These are phyloP conservation scores for Tangara arthus DNA, from an alignment of 2,797 vertebrate species.

Conservation along the genomic window DNA sequence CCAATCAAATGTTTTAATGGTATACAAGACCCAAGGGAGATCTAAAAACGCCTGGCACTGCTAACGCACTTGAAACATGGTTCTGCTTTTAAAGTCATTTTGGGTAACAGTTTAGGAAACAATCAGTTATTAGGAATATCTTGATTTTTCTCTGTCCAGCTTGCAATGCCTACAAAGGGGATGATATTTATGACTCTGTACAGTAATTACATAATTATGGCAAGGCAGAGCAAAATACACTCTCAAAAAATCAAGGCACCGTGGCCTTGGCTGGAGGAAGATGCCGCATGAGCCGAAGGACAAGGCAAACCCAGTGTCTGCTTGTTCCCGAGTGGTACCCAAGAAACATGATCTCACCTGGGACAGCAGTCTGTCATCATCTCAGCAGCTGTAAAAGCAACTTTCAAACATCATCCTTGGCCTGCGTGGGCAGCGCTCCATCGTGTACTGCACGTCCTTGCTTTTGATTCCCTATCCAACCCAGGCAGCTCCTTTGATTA, in stretches of 20 bases:
- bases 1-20: background rate
- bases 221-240: background rate
- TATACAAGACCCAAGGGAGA: background rate
- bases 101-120: background rate
- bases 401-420: background rate
- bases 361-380: background rate
- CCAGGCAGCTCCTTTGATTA: background rate
- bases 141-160: background rate
- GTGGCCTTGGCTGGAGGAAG: background rate
- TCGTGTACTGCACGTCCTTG: fast-evolving
- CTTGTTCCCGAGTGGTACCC: background rate
- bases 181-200: background rate
- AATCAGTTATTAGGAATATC: background rate
- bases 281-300: background rate
- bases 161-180: background rate
- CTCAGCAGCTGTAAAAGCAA: background rate
- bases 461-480: background rate
- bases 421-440: fast-evolving
- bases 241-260: background rate
- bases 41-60: background rate
- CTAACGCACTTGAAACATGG: background rate
- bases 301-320: background rate
- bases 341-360: background rate
- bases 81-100: background rate
- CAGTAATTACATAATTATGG: background rate